Percentiles rank a stretch among this genome's conserved stretches.
These are phyloP conservation scores for Antechinus flavipes DNA, from an alignment of 2,113 vertebrate genomes.

Conservation along the genomic window DNA sequence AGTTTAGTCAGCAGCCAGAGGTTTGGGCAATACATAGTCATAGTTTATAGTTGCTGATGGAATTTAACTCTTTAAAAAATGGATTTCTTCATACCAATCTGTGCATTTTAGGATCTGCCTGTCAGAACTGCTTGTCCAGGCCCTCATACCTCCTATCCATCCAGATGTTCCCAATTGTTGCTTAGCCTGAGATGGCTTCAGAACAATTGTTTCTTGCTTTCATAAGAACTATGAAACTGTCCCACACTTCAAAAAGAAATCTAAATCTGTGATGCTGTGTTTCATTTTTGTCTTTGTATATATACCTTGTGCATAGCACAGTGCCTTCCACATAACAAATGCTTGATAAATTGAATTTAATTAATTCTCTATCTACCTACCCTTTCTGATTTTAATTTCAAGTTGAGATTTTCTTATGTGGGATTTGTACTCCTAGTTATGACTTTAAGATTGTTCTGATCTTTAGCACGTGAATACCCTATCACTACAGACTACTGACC, in stretches of 20 bases:
- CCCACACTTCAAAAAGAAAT: not conserved
- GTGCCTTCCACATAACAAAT: not conserved
- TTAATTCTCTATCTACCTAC: not conserved
- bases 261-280: not conserved
- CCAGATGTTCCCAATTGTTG: not conserved
- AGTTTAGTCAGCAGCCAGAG: not conserved
- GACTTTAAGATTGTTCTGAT: not conserved
- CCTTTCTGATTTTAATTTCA: not conserved
- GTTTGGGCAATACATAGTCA: not conserved
- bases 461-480: not conserved
- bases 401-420: not conserved
- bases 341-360: not conserved
- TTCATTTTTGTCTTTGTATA: not conserved
- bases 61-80: not conserved
- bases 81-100: not conserved
- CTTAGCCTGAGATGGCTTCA: not conserved
- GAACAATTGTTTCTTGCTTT: not conserved
- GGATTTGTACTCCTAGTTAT: fast-evolving
- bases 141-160: not conserved
- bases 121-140: not conserved
- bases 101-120: not conserved
- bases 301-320: not conserved
- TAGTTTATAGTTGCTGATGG: not conserved
- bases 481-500: not conserved
- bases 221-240: not conserved